Evolutionary conservation across 2,113 vertebrate genomes (phyloP), one percentile per base, ranked within the genome.

Genomic region (Nycticryphes semicollaris): DNA sequence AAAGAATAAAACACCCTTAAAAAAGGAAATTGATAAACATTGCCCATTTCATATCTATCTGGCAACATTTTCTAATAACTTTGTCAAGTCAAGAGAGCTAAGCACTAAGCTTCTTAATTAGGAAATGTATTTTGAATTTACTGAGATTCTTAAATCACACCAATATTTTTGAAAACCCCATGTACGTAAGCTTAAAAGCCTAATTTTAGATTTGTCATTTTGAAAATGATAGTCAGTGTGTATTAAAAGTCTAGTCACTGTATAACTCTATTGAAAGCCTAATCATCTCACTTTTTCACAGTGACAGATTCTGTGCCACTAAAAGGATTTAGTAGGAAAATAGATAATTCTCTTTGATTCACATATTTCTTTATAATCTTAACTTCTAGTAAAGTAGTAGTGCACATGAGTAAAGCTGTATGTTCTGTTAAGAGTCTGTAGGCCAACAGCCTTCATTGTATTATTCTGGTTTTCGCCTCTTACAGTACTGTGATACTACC

Each of bases 201-300:
- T 80, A 74, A 90, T 86, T 90, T 93, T 90, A 72, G 80, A 47
- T 41, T 74, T 91, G 45, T 72, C 25, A 81, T 70, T 95, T 94
- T 48, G 74, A 89, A 95, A 89, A 77, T 43, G 2, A 60, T 64
- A 37, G 45, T 62, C 63, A 54, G 48, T 35, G n/a, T 77, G n/a
- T 90, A 80, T 88, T 90, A 80, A 86, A 90, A 87, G 10, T 57
- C 51, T 68, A 41, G 31, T 74, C 39, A 62, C 24, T 56, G 31
- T 56, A 27, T 88, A 77, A 83, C 41, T 72, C 41, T 93, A 22
- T 31, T 77, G 70, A 90, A 93, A 96, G n/a, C 35, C n/a, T 77
- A 77, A 85, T 91, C 8, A 74, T 73, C 80, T 83, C 75, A 64
- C 11, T 17, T 91, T 83, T 75, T 37, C 59, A 73, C 41, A 69